Percentiles rank a stretch among this genome's conserved stretches.
phyloP scores from a whole-genome alignment of 2,888 invertebrate species.

The Amblyjoppa fuscipennis region DNA sequence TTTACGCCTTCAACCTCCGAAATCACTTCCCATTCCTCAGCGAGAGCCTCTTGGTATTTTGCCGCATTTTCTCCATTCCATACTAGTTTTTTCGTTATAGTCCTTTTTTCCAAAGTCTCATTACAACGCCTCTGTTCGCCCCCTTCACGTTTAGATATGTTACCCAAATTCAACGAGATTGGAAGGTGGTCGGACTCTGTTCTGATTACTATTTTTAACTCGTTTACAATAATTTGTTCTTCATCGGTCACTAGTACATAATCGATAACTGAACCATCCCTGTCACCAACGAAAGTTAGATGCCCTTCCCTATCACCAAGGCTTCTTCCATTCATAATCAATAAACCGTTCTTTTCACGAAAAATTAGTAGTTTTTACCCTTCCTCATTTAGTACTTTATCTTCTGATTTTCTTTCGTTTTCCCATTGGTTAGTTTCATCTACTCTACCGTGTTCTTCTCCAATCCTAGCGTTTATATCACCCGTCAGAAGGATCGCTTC shows the following conservation, averaged over 20 bases:
- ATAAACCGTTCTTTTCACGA: slow-evolving; percentile 30
- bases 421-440: slow-evolving; percentile 17
- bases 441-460: slow-evolving; percentile 4
- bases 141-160: background rate
- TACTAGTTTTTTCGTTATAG: background rate
- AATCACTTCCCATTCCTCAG: slow-evolving; percentile 9
- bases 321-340: slow-evolving; percentile 56
- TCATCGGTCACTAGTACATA: slow-evolving; percentile 48
- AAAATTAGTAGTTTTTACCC: slow-evolving; percentile 44
- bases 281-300: slow-evolving; percentile 53
- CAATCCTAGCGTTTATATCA: slow-evolving; percentile 54
- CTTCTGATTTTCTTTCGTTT: slow-evolving; percentile 35
- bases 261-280: slow-evolving; percentile 56
- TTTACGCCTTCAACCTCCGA: background rate
- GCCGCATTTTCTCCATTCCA: background rate
- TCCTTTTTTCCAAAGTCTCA: background rate
- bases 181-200: slow-evolving; percentile 59
- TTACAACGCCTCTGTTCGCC: background rate
- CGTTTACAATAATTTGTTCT: slow-evolving; percentile 1
- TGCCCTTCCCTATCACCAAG: slow-evolving; percentile 55
- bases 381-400: slow-evolving; percentile 36
- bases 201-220: slow-evolving; percentile 13
- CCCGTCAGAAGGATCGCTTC: slow-evolving; percentile 24
- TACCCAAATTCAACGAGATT: background rate
- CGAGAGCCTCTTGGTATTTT: slow-evolving; percentile 19